Base-by-base conservation (phyloP, 1,140 invertebrate species). In the Mizuhopecten yessoensis region DNA sequence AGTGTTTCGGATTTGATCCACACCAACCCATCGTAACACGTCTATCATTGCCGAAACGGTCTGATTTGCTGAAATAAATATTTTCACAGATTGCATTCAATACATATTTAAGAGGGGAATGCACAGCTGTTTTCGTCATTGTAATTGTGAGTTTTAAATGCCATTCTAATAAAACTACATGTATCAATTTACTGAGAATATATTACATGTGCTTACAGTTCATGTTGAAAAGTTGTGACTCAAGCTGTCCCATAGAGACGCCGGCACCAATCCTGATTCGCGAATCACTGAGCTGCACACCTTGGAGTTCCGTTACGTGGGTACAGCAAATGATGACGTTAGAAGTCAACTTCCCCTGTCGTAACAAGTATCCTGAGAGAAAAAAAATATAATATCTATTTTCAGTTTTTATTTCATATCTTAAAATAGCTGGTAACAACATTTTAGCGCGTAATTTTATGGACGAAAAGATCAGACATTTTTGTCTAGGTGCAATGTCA, bases 251-350 rank as follows among this genome's bases (percentile, higher is more conserved):
- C 34, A 99, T 96, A 34, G 98, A 98, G 1, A 98, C 97, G 29
- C 98, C 97, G 1, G 98, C 98, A 34, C 98, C 99, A 93, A 99
- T 97, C 93, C 96, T 97, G 29, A 99, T 95, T 34, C 97, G 97
- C 75, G 97, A 93, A 23, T 97, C 95, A 9, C 95, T 96, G n/a
- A 86, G 2, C 33, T 94, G 36, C n/a, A 95, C 57, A 3, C 29
- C 94, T 88, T 96, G 97, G 94, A 99, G 96, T 96, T 99, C 98
- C 34, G 95, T 94, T 42, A 99, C 97, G 95, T 97, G 97, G 23
- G 96, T 97, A 10, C 98, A 98, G 94, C 98, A 98, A 86, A 99
- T 97, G 34, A 99, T 96, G 34, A 98, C 96, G 0, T 98, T 86
- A 34, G 92, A 86, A 17, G 34, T 87, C 39, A 92, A 34, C 34